Evolutionary conservation across 2,797 vertebrate species (phyloP), one percentile per base, ranked within the genome.

Genomic region (Numenius phaeopus): DNA sequence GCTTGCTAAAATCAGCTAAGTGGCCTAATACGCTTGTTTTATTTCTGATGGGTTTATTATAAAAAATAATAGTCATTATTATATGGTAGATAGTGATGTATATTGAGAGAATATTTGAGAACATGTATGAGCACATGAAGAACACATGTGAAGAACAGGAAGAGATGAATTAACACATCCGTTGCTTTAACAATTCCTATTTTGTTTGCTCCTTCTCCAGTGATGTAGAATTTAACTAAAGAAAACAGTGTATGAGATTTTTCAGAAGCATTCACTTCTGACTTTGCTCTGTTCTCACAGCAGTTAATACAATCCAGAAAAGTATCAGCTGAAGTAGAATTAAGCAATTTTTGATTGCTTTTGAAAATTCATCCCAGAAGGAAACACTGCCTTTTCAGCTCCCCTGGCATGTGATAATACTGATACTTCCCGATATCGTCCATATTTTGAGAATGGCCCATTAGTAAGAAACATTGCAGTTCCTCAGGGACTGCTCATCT

Each of bases 401-500:
- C 5, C 44, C 18, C 19, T 54, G 30, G 14, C 39, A 83, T 32
- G 27, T 9, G 71, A 55, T 40, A 49, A 93, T 84, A 39, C 32
- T 19, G 7, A 24, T n/a, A 54, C 17, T 46, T 67, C 52, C 21
- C 1, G 6, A 58, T 87, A 70, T 14, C 3, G 2, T 66, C 83
- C 80, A 37, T 24, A 3, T 78, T 95, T 83, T 84, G 57, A 76
- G 59, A 88, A 77, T 34, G 11, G 1, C 44, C 23, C 23, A 6
- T 75, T 83, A 49, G 55, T 82, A 62, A 81, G 72, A 89, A 58
- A 91, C 22, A 7, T n/a, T 83, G 55, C 61, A 50, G 59, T 94
- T 94, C 95, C 87, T 93, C 52, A 42, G 92, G 58, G 72, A 89
- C 92, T 77, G 75, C 13, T 73, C 82, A 37, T 54, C 47, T 54